Evolutionary conservation across 1,140 invertebrate genomes (phyloP).

Genomic region (Drosophila sp.): DNA sequence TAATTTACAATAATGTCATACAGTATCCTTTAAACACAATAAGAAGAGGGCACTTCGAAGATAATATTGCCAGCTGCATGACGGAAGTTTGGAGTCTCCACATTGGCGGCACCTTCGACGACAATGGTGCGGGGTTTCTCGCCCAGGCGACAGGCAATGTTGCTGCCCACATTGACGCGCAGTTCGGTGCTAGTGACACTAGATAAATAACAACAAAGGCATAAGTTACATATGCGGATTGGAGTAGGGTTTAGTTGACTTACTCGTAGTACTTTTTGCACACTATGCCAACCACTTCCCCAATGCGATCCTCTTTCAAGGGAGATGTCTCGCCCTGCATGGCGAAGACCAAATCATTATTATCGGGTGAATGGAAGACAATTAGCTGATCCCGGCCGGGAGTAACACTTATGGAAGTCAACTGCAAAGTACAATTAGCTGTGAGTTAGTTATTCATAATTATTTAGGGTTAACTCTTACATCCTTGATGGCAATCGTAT

Average conservation of each 20-base stretch:
- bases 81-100: slow-evolving; percentile 75
- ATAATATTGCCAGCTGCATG: slow-evolving; percentile 71
- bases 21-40: slow-evolving; percentile 59
- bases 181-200: slow-evolving; percentile 71
- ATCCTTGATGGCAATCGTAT: slow-evolving; percentile 91
- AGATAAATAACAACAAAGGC: neutral
- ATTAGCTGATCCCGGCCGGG: slow-evolving; percentile 94
- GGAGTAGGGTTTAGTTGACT: slow-evolving; percentile 76
- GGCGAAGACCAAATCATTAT: slow-evolving; percentile 95
- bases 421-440: slow-evolving; percentile 76
- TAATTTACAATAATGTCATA: slow-evolving; percentile 58
- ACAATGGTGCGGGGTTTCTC: slow-evolving; percentile 71
- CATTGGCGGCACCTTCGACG: slow-evolving; percentile 70
- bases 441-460: too few relatives aligned
- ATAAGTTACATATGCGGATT: neutral
- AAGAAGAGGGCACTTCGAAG: slow-evolving; percentile 78
- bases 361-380: slow-evolving; percentile 93
- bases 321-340: slow-evolving; percentile 83
- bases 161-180: slow-evolving; percentile 73
- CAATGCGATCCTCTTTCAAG: slow-evolving; percentile 89
- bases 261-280: slow-evolving; percentile 89
- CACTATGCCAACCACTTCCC: slow-evolving; percentile 94
- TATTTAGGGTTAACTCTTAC: slow-evolving; percentile 83
- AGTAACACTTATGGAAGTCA: slow-evolving; percentile 92
- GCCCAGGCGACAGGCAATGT: slow-evolving; percentile 72